Evolutionary conservation across 2,113 vertebrate species (phyloP).

Genomic region (Ammospiza caudacuta): DNA sequence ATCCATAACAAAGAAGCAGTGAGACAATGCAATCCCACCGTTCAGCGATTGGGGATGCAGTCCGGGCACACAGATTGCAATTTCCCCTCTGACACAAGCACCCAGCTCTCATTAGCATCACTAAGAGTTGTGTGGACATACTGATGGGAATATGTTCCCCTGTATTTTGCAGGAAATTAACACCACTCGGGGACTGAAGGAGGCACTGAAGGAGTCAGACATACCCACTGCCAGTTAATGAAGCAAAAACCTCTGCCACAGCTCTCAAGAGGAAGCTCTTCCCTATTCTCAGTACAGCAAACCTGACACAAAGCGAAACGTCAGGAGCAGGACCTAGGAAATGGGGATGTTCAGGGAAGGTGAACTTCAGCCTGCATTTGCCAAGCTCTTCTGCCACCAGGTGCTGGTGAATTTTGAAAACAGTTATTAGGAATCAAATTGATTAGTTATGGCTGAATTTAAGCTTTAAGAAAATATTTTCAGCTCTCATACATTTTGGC

Average conservation of each 20-base stretch:
- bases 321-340: slow-evolving; percentile 5
- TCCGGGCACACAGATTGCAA: background rate
- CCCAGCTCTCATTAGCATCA: slow-evolving; percentile 56
- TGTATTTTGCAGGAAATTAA: slow-evolving; percentile 58
- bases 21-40: background rate
- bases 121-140: slow-evolving; percentile 26
- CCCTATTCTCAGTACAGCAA: background rate
- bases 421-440: slow-evolving; percentile 11
- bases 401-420: slow-evolving; percentile 28
- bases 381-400: background rate
- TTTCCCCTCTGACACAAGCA: slow-evolving; percentile 41
- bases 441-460: background rate
- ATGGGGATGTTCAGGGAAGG: background rate
- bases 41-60: background rate
- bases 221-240: slow-evolving; percentile 57
- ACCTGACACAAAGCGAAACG: slow-evolving; percentile 31
- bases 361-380: background rate
- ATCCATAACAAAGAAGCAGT: background rate
- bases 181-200: slow-evolving; percentile 39
- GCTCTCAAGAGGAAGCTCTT: slow-evolving; percentile 18
- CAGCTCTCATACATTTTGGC: background rate
- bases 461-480: background rate
- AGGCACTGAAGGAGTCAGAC: slow-evolving; percentile 25
- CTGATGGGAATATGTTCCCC: slow-evolving; percentile 1
- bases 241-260: slow-evolving; percentile 44